A percentile compares a stretch with the other conserved stretches of the same genome.
These are phyloP conservation scores for Aporophyla nigra DNA, from an alignment of 2,888 invertebrate species.

Conservation along the genomic window DNA sequence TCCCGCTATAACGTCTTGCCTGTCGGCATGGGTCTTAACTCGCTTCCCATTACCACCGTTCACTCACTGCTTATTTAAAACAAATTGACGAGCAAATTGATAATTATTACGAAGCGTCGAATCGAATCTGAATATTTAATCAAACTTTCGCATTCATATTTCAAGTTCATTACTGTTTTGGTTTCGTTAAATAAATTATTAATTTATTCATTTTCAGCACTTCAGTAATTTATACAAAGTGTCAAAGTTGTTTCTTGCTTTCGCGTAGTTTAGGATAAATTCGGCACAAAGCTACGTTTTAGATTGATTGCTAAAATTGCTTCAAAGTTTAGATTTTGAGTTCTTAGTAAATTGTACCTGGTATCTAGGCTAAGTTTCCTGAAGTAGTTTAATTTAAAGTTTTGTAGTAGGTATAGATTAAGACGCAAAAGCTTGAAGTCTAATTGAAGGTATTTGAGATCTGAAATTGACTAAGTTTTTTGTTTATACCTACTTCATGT, in stretches of 20 bases:
- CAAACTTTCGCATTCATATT: conserved; percentile 56
- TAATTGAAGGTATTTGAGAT: conserved; percentile 3
- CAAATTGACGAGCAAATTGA: conserved; percentile 56
- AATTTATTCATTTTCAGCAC: conserved; percentile 48
- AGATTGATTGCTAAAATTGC: conserved; percentile 43
- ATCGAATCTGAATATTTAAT: conserved; percentile 56
- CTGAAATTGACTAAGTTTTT: conserved; percentile 18
- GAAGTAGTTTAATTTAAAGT: conserved; percentile 55
- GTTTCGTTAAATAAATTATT: conserved; percentile 40
- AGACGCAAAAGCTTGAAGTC: not conserved
- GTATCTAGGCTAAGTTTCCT: conserved; percentile 33
- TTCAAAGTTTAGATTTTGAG: conserved; percentile 40
- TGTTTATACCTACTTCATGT: not conserved
- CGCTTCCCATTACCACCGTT: conserved; percentile 24
- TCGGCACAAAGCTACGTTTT: conserved; percentile 6
- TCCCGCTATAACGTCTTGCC: too few relatives aligned
- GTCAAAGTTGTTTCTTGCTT: conserved; percentile 25
- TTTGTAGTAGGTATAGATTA: conserved; percentile 12
- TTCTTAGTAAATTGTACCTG: conserved; percentile 31
- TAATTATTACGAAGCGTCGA: conserved; percentile 55
- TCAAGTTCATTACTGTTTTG: conserved; percentile 59
- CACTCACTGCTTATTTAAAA: conserved; percentile 43
- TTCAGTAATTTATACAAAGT: conserved; percentile 45
- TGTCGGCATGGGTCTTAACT: not conserved
- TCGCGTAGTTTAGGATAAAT: conserved; percentile 13